A percentile compares a stretch with the other conserved stretches of the same genome.
These are phyloP conservation scores for Plagodis dolabraria DNA, from an alignment of 2,888 invertebrate species.

Conservation along the genomic window DNA sequence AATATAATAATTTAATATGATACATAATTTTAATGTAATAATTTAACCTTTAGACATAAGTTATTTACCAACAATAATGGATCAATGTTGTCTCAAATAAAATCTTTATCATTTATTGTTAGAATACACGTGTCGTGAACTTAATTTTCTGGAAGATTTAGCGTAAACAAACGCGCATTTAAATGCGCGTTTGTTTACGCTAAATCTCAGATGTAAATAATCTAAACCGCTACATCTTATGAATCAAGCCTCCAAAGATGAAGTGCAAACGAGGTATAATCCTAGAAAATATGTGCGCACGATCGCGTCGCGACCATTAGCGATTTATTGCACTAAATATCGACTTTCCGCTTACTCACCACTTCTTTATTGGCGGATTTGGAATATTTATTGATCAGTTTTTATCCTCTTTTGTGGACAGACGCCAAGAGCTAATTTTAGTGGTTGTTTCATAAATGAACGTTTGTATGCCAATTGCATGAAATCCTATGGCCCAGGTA, in stretches of 20 bases:
- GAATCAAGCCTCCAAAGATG: constrained; percentile 29
- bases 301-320: constrained; percentile 41
- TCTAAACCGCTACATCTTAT: constrained; percentile 10
- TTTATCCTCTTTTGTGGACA: constrained; percentile 7
- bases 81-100: too few species aligned
- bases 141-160: neutral
- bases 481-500: too few species aligned
- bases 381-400: constrained; percentile 30
- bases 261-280: constrained; percentile 46
- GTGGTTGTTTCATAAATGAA: too few species aligned
- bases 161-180: too few species aligned
- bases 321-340: constrained; percentile 52
- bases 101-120: too few species aligned
- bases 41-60: too few species aligned
- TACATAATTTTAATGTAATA: too few species aligned
- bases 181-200: neutral
- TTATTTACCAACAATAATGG: too few species aligned
- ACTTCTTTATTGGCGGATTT: constrained; percentile 42
- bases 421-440: neutral
- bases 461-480: too few species aligned
- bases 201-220: too few species aligned
- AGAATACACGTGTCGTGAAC: neutral
- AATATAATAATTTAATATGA: too few species aligned
- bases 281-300: constrained; percentile 49
- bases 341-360: constrained; percentile 26